A percentile compares a stretch with the other conserved stretches of the same genome.
Conservation (phyloP, 2,113 vertebrate species). For the Erpornis zantholeuca region DNA sequence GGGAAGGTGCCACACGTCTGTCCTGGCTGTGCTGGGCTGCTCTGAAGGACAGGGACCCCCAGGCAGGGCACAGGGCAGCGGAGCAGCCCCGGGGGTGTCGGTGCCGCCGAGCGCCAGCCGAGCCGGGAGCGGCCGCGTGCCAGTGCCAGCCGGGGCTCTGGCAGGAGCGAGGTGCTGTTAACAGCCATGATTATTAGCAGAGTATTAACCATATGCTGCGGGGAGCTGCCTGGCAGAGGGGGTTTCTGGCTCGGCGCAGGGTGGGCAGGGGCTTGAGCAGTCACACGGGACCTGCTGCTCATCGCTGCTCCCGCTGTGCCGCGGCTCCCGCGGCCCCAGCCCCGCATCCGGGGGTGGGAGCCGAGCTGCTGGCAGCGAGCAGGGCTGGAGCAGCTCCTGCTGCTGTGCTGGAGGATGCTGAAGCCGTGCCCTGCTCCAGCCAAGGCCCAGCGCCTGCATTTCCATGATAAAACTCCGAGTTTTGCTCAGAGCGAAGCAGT, state of each 20-base stretch:
- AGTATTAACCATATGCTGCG: conserved; percentile 62
- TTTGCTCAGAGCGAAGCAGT: neutral
- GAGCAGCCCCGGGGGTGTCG: neutral
- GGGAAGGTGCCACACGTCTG: neutral
- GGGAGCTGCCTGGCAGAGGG: neutral
- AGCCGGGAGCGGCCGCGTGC: neutral
- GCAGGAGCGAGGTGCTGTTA: conserved; percentile 45
- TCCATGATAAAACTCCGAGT: neutral
- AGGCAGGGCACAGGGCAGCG: neutral
- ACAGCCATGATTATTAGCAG: conserved; percentile 59
- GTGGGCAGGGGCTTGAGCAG: conserved; percentile 49
- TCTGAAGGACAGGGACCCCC: neutral
- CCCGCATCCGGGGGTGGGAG: neutral
- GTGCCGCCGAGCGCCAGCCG: neutral
- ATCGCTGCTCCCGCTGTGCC: neutral
- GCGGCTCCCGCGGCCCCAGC: neutral
- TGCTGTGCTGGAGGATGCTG: neutral
- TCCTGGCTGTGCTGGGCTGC: neutral
- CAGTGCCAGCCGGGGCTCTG: conserved; percentile 41
- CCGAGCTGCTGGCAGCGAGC: neutral
- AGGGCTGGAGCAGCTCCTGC: neutral
- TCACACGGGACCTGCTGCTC: neutral
- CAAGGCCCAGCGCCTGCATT: neutral
- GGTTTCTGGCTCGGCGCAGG: neutral
- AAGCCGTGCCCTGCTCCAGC: neutral